phyloP scores from a whole-genome alignment of 2,797 vertebrate species.

The Acanthurus lineatus region DNA sequence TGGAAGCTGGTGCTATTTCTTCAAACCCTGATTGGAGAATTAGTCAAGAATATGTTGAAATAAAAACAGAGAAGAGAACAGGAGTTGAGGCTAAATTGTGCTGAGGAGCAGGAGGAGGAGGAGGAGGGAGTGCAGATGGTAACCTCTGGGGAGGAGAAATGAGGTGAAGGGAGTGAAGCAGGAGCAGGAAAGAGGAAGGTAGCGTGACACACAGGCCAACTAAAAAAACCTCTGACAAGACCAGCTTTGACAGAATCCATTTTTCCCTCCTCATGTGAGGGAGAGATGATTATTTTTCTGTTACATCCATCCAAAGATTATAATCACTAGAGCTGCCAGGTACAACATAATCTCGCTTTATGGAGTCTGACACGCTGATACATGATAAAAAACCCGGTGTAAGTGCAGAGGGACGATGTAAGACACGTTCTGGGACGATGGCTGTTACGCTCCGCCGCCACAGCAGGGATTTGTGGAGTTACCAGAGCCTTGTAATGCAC shows the following conservation, averaged over 20 bases:
- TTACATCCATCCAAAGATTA: constrained; percentile 21
- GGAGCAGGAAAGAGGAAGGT: constrained; percentile 55
- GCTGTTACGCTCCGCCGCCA: constrained; percentile 38
- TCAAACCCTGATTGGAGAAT: not conserved
- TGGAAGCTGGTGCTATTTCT: not conserved
- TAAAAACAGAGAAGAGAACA: constrained; percentile 1
- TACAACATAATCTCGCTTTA: constrained; percentile 36
- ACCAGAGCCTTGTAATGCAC: constrained; percentile 52
- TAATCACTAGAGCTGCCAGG: constrained; percentile 49
- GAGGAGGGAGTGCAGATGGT: constrained; percentile 49
- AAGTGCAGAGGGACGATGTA: constrained; percentile 47
- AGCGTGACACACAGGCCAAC: constrained; percentile 69
- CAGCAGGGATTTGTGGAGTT: constrained; percentile 49
- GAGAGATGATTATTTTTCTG: constrained; percentile 38
- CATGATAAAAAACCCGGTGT: constrained; percentile 30
- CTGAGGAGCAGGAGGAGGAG: constrained; percentile 16
- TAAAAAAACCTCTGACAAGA: constrained; percentile 61
- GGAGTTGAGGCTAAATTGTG: constrained; percentile 40
- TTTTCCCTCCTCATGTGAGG: constrained; percentile 39
- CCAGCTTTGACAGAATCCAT: constrained; percentile 52
- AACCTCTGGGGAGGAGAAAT: constrained; percentile 71
- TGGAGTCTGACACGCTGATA: constrained; percentile 33
- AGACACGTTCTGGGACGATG: constrained; percentile 43
- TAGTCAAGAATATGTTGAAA: not conserved
- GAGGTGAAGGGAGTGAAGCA: constrained; percentile 66